phyloP scores from a whole-genome alignment of 2,113 vertebrate genomes.

The Notarius lentiginosus region DNA sequence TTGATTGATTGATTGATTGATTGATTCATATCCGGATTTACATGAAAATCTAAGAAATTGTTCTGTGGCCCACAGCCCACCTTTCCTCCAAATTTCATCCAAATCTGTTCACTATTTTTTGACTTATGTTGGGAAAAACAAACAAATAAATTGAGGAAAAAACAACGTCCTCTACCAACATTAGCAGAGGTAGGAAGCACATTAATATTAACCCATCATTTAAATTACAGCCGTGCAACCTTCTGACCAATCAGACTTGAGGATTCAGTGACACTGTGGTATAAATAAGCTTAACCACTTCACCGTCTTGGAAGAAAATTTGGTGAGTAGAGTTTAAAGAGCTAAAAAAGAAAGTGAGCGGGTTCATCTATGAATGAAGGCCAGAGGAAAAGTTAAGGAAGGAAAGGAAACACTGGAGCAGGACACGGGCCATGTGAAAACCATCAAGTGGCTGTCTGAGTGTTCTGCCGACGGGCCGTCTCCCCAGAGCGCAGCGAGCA shows the following conservation, averaged over 20 bases:
- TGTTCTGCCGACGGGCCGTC: conserved; percentile 70
- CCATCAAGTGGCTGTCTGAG: conserved; percentile 68
- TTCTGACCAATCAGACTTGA: background rate
- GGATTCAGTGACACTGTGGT: background rate
- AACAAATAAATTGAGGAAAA: too few species aligned
- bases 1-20: too few species aligned
- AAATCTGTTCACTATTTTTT: too few species aligned
- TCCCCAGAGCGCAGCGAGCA: conserved; percentile 63
- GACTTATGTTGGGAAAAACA: too few species aligned
- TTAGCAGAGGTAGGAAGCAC: too few species aligned
- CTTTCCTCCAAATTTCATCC: too few species aligned
- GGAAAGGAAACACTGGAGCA: conserved; percentile 43
- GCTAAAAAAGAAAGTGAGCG: conserved; percentile 1
- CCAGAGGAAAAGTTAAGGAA: conserved; percentile 44
- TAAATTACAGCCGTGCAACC: background rate
- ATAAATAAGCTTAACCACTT: background rate
- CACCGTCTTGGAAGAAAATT: background rate
- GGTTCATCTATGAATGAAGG: conserved; percentile 13
- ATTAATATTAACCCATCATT: background rate
- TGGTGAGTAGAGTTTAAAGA: background rate
- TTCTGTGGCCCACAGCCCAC: too few species aligned
- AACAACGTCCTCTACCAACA: too few species aligned
- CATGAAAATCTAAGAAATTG: too few species aligned
- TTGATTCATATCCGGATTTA: too few species aligned
- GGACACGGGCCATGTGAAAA: conserved; percentile 35